Base-by-base conservation (phyloP, 2,888 invertebrate species). In the Calliopum simillimum region DNA sequence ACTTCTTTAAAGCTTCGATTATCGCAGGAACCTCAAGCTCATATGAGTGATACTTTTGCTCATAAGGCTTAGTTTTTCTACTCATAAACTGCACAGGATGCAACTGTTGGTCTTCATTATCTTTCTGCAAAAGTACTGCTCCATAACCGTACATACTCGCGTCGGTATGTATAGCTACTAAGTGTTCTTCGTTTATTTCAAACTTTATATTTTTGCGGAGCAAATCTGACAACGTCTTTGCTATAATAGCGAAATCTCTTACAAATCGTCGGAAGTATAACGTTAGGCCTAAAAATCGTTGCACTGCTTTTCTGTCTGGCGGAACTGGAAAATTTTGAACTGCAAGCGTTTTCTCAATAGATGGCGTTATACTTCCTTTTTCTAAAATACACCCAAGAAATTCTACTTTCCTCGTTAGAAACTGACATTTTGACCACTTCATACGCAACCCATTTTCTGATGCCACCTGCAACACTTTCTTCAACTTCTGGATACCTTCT, bases 21-120 rank as follows among this genome's bases (percentile, higher is more conserved):
- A 76, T 67, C 0, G 76, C 75, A 4, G 74, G 25, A 0, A 74
- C 74, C 19, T 78, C 73, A 4, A 80, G 41, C 43, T 79, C 76
- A 16, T 79, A 79, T 72, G 73, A 72, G 23, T 72, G 66, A 44
- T 70, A 76, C 11, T 70, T 72, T 21, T 73, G 62, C 33, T 74
- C 69, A 3, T 55, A 47, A 1, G 64, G 61, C 8, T 46, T 69
- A 2, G 74, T 76, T 67, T 73, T 76, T 6, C 74, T 44, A 41
- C 76, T 76, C 73, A 74, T 73, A 16, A n/a, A 74, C n/a, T 74
- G 59, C 1, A 74, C 55, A 0, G 70, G 71, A n/a, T 74, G 73
- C 3, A 66, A 64, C 3, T 56, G 12, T 41, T 69, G 66, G 61
- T 73, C 70, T 2, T 76, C 72, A 2, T 23, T 33, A 33, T 74